These are phyloP conservation scores for Rynchops niger DNA, from an alignment of 2,113 vertebrate species.

Conservation along the genomic window DNA sequence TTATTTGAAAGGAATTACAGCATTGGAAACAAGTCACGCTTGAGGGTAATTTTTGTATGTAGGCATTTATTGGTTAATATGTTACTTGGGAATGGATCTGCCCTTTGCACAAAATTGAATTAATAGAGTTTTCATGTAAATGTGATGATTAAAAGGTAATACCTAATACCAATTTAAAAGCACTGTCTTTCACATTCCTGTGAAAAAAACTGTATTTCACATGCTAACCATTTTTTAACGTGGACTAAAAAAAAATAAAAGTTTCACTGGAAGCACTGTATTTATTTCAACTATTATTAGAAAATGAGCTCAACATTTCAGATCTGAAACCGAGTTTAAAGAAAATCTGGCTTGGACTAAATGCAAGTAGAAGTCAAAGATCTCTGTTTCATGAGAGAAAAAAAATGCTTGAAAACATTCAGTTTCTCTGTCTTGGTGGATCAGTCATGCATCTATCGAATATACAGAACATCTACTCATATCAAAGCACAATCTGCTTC, in stretches of 20 bases:
- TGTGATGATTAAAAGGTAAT: background rate
- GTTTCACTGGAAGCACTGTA: background rate
- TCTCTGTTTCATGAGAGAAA: background rate
- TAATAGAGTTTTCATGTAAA: background rate
- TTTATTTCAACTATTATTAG: background rate
- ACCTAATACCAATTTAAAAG: background rate
- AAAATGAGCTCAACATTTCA: background rate
- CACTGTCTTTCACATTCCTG: background rate
- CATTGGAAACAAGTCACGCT: background rate
- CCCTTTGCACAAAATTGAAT: background rate
- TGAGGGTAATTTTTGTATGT: background rate
- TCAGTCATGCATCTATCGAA: background rate
- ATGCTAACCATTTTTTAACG: background rate
- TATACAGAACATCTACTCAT: background rate
- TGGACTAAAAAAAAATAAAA: background rate
- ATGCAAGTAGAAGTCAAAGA: background rate
- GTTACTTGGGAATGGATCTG: background rate
- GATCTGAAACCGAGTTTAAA: background rate
- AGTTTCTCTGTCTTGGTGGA: background rate
- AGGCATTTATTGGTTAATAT: background rate
- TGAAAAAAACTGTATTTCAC: background rate
- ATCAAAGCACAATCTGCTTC: background rate
- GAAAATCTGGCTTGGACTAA: background rate
- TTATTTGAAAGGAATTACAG: background rate
- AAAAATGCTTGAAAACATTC: background rate